Evolutionary conservation across 2,797 vertebrate species (phyloP), one percentile per base, ranked within the genome.

Genomic region (Clarias pachynema): DNA sequence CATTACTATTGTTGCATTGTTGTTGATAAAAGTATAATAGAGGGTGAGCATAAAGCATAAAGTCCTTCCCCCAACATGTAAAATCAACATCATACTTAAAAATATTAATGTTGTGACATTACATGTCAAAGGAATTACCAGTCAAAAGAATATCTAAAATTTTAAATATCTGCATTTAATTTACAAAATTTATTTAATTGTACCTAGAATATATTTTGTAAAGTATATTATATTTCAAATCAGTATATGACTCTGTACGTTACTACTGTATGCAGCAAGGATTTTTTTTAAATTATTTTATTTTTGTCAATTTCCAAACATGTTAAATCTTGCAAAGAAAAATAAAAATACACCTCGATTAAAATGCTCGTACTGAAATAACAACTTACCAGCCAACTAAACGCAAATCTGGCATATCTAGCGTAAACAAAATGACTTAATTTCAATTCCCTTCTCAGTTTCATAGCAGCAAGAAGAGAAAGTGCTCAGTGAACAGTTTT

Each of bases 381-480:
- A 29, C 56, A 1, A 60, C 12, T 60, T 22, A 24, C 57, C 75
- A 37, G 57, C 31, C 57, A 37, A 57, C 31, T 60, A 60, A 78
- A 77, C 59, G 20, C 10, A 60, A 34, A 37, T 37, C 56, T n/a
- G 22, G 31, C 3, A 22, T 24, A 37, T 60, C 56, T 2, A 15
- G 29, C 0, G 14, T 60, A 60, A 37, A 57, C 56, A 12, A 59
- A 59, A 56, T 2, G 18, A 34, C 29, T 5, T 31, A 16, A 79
- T 63, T 80, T 57, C 29, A 81, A 63, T 70, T 80, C 57, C 37
- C 44, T 60, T 40, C 29, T 85, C 49, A 57, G 68, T 85, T 82
- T 79, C 68, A 87, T 22, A 79, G 60, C 24, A 75, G 29, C 20
- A 9, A 83, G 73, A 81, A 77, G 16, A 62, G 49, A 80, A 85